These are phyloP conservation scores for Automeris io DNA, from an alignment of 2,888 invertebrate genomes.

Conservation along the genomic window DNA sequence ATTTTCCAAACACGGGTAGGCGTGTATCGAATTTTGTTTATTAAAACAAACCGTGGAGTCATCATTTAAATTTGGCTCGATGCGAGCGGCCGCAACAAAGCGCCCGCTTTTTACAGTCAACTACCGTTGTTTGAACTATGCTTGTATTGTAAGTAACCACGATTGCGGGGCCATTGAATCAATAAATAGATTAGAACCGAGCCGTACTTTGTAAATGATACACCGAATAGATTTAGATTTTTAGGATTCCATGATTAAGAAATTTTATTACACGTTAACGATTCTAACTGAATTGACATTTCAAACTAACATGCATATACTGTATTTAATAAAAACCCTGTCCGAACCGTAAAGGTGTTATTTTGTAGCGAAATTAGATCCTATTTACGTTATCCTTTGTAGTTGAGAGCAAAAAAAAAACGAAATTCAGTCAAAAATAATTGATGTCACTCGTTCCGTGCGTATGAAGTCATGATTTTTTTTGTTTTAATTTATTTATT, in stretches of 20 bases:
- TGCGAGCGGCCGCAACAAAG: constrained; percentile 25
- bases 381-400: too few relatives aligned
- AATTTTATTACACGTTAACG: too few relatives aligned
- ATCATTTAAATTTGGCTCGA: constrained; percentile 43
- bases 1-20: constrained; percentile 19
- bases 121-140: constrained; percentile 52
- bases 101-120: constrained; percentile 28
- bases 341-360: too few relatives aligned
- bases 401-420: too few relatives aligned
- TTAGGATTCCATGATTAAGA: constrained; percentile 27
- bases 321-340: too few relatives aligned
- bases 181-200: constrained; percentile 62
- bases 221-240: constrained; percentile 34
- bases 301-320: too few relatives aligned
- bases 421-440: too few relatives aligned
- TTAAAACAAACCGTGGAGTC: constrained; percentile 35
- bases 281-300: too few relatives aligned
- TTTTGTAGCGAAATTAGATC: too few relatives aligned
- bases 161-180: constrained; percentile 46
- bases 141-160: constrained; percentile 26
- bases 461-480: too few relatives aligned
- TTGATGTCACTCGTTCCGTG: too few relatives aligned
- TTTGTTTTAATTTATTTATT: too few relatives aligned
- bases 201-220: constrained; percentile 62
- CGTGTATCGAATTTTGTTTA: constrained; percentile 23